Evolutionary conservation across 2,113 vertebrate genomes (phyloP).

Genomic region (Silurus asotus): DNA sequence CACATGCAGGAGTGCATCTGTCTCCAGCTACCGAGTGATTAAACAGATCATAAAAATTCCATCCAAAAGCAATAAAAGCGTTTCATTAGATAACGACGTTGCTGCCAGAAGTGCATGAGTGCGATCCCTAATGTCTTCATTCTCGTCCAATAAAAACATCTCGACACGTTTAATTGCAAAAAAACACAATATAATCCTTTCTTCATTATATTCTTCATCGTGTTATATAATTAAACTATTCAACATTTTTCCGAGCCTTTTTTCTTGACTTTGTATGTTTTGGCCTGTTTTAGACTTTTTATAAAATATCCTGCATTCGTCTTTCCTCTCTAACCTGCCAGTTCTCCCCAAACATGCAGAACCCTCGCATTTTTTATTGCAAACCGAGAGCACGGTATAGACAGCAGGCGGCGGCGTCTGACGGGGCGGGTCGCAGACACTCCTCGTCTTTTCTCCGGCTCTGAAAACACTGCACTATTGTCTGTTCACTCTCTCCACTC

Average conservation of each 20-base stretch:
- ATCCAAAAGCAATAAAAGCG: background rate
- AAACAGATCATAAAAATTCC: background rate
- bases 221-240: background rate
- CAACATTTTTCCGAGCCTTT: background rate
- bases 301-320: background rate
- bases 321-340: background rate
- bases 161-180: background rate
- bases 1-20: background rate
- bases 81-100: background rate
- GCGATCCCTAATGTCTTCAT: background rate
- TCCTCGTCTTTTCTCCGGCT: constrained; percentile 1
- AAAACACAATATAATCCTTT: background rate
- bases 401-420: background rate
- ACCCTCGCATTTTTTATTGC: background rate
- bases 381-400: background rate
- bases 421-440: background rate
- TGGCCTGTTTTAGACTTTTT: background rate
- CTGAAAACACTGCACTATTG: constrained; percentile 46
- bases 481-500: background rate
- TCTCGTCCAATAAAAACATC: background rate
- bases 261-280: background rate
- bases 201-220: background rate
- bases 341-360: too few species aligned
- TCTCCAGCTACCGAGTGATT: background rate
- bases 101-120: background rate